Conservation (phyloP, 2,113 vertebrate species). For the Pluvianellus socialis region DNA sequence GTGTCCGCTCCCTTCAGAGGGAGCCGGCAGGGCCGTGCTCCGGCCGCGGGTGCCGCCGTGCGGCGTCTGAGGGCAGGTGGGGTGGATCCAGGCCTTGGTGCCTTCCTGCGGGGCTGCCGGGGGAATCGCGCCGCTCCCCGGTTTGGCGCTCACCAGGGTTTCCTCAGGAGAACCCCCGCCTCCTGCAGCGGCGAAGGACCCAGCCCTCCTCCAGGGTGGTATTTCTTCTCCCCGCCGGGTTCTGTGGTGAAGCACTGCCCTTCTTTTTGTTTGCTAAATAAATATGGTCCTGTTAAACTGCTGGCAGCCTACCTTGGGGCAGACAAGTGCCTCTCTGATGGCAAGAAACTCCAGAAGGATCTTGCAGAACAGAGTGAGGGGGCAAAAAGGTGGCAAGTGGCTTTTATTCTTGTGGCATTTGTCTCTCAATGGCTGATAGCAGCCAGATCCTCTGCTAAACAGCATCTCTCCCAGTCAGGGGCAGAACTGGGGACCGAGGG, state of each 20-base stretch:
- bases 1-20: not conserved
- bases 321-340: not conserved
- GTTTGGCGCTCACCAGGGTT: no score
- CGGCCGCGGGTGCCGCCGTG: accelerated
- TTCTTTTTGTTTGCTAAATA: not conserved
- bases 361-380: not conserved
- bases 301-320: not conserved
- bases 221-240: no score
- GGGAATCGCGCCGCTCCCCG: accelerated
- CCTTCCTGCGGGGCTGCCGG: not conserved
- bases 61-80: not conserved
- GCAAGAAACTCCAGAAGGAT: not conserved
- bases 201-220: no score
- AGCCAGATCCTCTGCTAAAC: not conserved
- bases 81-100: not conserved
- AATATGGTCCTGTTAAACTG: not conserved
- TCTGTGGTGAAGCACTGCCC: not conserved
- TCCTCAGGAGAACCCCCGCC: no score
- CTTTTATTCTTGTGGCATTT: not conserved
- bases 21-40: not conserved
- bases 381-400: not conserved
- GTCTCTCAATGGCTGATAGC: accelerated
- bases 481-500: not conserved
- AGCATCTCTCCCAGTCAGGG: not conserved
- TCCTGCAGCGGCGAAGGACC: no score